Base-by-base conservation (phyloP, 2,888 invertebrate species). In the Xanthia togata region DNA sequence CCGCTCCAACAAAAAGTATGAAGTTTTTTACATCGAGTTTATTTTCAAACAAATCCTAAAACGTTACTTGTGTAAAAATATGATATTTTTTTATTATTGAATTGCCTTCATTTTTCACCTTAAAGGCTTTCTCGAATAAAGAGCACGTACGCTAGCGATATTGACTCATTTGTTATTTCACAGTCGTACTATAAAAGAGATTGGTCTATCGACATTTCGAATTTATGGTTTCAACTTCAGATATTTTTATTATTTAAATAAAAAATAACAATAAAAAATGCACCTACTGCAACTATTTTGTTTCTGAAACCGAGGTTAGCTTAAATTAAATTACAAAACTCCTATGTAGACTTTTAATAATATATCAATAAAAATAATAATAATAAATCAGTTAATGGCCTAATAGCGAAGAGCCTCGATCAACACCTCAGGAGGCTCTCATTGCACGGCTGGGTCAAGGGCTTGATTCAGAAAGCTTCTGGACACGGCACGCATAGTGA, bases 131-230 rank as follows among this genome's bases (percentile, higher is more conserved):
- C 47, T 55, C 14, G 74, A 73, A 75, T 70, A 84, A 70, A 85
- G 71, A 67, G 55, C 85, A 83, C 85, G 85, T 85, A 73, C 75
- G 38, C 44, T 60, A n/a, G 68, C 41, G 64, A 70, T 74, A 67
- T 81, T 59, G 63, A 71, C 53, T 69, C 81, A 71, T 82, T 79
- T 74, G 65, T 84, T 84, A 80, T 84, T 70, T 84, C 72, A 70
- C 71, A 67, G 35, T 63, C 72, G 63, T 75, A 44, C 44, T 68
- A 53, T 47, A 73, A 60, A 82, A 69, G 17, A 62, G 60, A 84
- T 79, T 79, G 64, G 53, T 85, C 55, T 84, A 83, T 84, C 50
- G 81, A 84, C 38, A 38, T 81, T 80, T 41, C 20, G 50, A 70
- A 84, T 84, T 76, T 80, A 84, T 73, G 63, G 70, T 64, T 64